Base-by-base conservation (phyloP, 1,140 invertebrate genomes). In the Heliothis subflexa region DNA sequence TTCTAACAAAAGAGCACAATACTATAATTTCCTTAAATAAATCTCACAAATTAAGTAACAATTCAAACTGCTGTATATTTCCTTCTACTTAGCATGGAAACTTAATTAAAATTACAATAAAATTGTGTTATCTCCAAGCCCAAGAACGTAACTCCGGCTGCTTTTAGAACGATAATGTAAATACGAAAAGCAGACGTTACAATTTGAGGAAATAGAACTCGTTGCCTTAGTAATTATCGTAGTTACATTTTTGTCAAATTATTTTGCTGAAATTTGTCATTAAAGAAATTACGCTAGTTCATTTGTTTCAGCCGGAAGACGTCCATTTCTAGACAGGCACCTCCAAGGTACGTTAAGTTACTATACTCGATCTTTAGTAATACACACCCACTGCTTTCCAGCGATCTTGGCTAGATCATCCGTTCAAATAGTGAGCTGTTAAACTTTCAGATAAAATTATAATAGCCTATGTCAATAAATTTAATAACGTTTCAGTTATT, bases 91-190 rank as follows among this genome's bases (percentile, higher is more conserved):
- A 55, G 49, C 68, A 71, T 71, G 25, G 21, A 71, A 71, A 71
- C 68, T 71, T 55, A 71, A 71, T 71, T 71, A 71, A 71, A 55
- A 55, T 71, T 40, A 71, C 68, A 71, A 71, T 71, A 71, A 55
- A 71, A 55, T 71, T 13, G 47, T 68, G 47, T 71, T 71, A 55
- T 71, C 68, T 71, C 16, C 50, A 18, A 28, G 21, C 28, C 21
- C 50, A 52, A 25, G 68, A 55, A 71, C 21, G 14, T 71, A 49
- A 50, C 18, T 50, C 45, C 47, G 47, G 18, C 18, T 68, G 64
- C 28, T 68, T 21, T 18, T 14, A 25, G 21, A 68, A 49, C 47
- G 64, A 52, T 52, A 50, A 21, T 14, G 50, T 28, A 50, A 47
- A 68, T 50, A 50, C 3, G 18, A 50, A 16, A 16, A 14, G n/a